A percentile compares a stretch with the other conserved stretches of the same genome.
Conservation (phyloP, 2,888 invertebrate species). For the Chaitophorus viminalis region DNA sequence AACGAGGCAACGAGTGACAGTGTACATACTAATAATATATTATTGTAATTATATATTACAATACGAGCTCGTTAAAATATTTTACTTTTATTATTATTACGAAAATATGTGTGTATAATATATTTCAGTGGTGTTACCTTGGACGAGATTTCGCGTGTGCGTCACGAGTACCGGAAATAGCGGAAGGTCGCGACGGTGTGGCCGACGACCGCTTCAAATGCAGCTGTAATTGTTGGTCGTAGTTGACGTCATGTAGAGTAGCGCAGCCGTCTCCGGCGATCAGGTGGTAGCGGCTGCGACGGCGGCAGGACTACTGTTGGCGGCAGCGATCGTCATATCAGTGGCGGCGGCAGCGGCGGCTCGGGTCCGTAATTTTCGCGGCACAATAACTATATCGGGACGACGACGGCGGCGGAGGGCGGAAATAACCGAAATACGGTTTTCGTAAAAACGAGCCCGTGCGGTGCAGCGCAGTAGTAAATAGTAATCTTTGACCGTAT, state of each 20-base stretch:
- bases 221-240: neutral
- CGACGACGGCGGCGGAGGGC: too few relatives aligned
- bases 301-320: neutral
- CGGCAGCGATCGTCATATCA: neutral
- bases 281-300: neutral
- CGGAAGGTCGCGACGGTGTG: constrained; percentile 13
- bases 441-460: neutral
- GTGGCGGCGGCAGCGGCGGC: neutral
- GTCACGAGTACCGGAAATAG: constrained; percentile 23
- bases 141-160: neutral
- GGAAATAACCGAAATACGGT: neutral
- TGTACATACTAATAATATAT: too few relatives aligned
- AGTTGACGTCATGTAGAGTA: constrained; percentile 32
- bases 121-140: constrained; percentile 5
- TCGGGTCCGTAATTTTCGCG: neutral
- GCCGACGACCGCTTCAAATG: neutral
- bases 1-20: too few relatives aligned
- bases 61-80: neutral
- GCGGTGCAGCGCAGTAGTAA: too few relatives aligned
- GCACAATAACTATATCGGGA: too few relatives aligned
- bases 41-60: too few relatives aligned
- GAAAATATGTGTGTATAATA: too few relatives aligned
- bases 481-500: too few relatives aligned
- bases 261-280: constrained; percentile 18
- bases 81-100: too few relatives aligned